These are phyloP conservation scores for Latrodectus elegans DNA, from an alignment of 2,888 invertebrate genomes.

Conservation along the genomic window DNA sequence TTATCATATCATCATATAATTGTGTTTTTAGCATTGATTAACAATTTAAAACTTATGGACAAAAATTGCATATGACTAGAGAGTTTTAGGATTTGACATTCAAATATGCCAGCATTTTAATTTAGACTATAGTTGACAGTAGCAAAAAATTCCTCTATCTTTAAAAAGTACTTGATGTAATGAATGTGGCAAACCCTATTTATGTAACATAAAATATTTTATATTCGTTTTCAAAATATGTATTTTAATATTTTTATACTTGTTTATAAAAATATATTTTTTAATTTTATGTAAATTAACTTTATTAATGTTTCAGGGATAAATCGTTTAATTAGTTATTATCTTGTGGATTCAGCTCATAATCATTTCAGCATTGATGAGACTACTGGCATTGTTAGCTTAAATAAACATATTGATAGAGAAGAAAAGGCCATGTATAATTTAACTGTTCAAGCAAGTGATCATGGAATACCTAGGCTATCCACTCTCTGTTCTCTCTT, in stretches of 20 bases:
- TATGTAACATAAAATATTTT: too few species aligned
- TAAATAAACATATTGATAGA: conserved; percentile 88
- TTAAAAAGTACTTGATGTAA: too few species aligned
- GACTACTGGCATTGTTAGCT: conserved; percentile 89
- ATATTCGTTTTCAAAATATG: not conserved
- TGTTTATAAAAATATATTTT: not conserved
- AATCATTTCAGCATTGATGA: conserved; percentile 86
- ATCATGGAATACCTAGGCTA: conserved; percentile 86
- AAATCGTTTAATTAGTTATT: conserved; percentile 89
- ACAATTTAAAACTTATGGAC: too few species aligned
- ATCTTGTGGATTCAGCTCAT: conserved; percentile 82
- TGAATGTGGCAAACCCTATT: too few species aligned
- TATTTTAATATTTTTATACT: not conserved
- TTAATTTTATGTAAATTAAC: conserved; percentile 1
- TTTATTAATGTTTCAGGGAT: conserved; percentile 76
- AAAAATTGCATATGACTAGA: too few species aligned
- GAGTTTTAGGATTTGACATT: too few species aligned
- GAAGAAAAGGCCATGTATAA: conserved; percentile 90
- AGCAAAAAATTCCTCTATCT: too few species aligned
- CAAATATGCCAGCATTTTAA: too few species aligned
- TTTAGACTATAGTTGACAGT: too few species aligned
- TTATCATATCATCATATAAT: too few species aligned
- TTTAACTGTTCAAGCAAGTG: conserved; percentile 85
- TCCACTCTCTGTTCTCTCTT: conserved; percentile 82
- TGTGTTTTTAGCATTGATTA: too few species aligned